Conservation (phyloP, 2,797 vertebrate species). For the Salmo trutta region DNA sequence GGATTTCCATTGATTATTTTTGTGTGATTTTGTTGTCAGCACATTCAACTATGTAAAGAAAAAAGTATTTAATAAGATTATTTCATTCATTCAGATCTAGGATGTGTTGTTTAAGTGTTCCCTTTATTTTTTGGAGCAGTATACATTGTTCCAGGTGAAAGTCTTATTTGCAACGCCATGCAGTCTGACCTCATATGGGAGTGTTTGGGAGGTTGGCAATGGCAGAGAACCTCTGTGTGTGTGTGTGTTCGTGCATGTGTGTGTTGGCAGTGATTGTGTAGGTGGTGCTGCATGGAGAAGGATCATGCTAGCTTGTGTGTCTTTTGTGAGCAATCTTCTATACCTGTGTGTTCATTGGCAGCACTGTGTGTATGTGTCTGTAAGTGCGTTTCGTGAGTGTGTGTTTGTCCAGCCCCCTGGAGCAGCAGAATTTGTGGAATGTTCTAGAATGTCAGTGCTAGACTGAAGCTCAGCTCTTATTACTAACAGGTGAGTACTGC, state of each 20-base stretch:
- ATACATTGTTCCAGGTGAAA: neutral
- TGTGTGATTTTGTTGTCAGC: too few species aligned
- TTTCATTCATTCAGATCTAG: too few species aligned
- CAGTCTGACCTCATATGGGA: neutral
- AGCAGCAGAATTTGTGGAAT: constrained; percentile 81
- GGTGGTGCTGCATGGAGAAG: constrained; percentile 13
- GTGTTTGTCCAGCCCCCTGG: constrained; percentile 69
- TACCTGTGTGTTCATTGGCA: constrained; percentile 44
- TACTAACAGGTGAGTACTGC: constrained; percentile 81
- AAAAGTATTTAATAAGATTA: too few species aligned
- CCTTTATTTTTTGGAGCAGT: too few species aligned
- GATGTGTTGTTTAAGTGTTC: too few species aligned
- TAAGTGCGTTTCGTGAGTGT: constrained; percentile 21
- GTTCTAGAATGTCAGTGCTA: constrained; percentile 75
- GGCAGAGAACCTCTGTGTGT: neutral
- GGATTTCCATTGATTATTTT: too few species aligned
- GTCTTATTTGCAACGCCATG: neutral
- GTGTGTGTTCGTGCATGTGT: too few species aligned
- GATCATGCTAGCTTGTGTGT: constrained; percentile 18
- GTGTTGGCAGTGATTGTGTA: constrained; percentile 21
- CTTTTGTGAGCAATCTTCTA: constrained; percentile 42
- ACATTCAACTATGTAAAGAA: too few species aligned
- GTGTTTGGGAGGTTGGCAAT: constrained; percentile 12
- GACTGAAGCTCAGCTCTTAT: constrained; percentile 72
- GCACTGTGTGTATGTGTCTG: constrained; percentile 24